Evolutionary conservation across 2,888 invertebrate genomes (phyloP).

Genomic region (Dichetophora obliterata): DNA sequence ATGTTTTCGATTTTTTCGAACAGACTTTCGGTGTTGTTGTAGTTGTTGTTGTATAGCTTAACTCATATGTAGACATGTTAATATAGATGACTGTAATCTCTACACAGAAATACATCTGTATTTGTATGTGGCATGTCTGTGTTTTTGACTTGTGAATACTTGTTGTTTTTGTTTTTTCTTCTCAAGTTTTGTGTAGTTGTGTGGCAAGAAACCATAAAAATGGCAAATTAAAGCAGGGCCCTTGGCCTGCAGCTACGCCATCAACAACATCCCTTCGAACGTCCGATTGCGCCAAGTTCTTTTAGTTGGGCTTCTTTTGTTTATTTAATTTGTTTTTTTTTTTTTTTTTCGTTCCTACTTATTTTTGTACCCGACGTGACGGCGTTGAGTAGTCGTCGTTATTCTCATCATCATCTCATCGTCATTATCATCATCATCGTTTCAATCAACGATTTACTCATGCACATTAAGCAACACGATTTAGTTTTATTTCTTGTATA

Average conservation of each 20-base stretch:
- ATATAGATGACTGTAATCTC: background rate
- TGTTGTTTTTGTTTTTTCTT: slow-evolving; percentile 5
- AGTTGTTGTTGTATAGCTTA: background rate
- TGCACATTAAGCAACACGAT: too few relatives aligned
- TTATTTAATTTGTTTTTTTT: background rate
- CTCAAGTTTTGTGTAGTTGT: background rate
- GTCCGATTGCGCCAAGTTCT: background rate
- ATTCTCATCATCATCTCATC: too few relatives aligned
- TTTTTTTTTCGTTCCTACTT: background rate
- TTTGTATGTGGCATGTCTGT: slow-evolving; percentile 16
- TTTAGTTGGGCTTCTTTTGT: background rate
- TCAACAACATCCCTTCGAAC: too few relatives aligned
- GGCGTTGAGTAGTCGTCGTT: too few relatives aligned
- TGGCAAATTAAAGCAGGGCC: slow-evolving; percentile 48
- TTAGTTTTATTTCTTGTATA: too few relatives aligned
- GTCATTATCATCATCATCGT: too few relatives aligned
- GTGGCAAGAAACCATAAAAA: slow-evolving; percentile 52
- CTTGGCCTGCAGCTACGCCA: slow-evolving; percentile 14
- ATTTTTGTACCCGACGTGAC: too few relatives aligned
- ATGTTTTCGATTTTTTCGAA: slow-evolving; percentile 3
- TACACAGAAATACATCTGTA: background rate
- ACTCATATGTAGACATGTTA: background rate
- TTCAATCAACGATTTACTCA: too few relatives aligned
- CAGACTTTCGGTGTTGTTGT: background rate
- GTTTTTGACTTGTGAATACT: background rate